Conservation (phyloP, 2,797 vertebrate genomes). For the Amblyraja radiata region DNA sequence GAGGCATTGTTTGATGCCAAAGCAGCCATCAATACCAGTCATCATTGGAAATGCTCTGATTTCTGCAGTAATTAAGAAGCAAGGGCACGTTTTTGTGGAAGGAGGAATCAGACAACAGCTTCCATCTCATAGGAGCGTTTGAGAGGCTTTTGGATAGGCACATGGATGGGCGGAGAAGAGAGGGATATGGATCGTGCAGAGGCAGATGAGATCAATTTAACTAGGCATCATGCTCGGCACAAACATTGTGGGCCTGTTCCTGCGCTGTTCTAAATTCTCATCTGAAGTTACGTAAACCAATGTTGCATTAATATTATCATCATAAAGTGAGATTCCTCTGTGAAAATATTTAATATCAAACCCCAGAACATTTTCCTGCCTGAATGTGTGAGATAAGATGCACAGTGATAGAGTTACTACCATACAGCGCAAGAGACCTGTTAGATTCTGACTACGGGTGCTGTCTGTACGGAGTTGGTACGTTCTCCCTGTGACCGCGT, state of each 20-base stretch:
- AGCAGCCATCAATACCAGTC: neutral
- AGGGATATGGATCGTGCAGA: too few relatives aligned
- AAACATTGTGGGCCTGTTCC: too few relatives aligned
- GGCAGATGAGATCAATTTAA: too few relatives aligned
- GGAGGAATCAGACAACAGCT: constrained; percentile 42
- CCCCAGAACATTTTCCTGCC: constrained; percentile 34
- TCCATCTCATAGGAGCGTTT: constrained; percentile 36
- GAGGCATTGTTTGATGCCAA: constrained; percentile 66
- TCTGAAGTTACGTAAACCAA: constrained; percentile 37
- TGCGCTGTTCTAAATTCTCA: neutral
- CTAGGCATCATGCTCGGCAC: too few relatives aligned
- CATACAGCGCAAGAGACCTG: too few relatives aligned
- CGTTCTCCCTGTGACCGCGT: too few relatives aligned
- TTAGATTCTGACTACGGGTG: too few relatives aligned
- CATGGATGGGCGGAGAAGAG: too few relatives aligned
- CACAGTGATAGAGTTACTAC: too few relatives aligned
- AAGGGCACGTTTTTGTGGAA: constrained; percentile 26
- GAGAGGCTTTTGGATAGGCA: too few relatives aligned
- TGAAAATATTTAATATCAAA: constrained; percentile 43
- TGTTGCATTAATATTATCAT: constrained; percentile 40
- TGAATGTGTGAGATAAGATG: neutral
- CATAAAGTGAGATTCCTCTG: constrained; percentile 40
- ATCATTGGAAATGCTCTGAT: neutral
- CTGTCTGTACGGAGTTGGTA: too few relatives aligned
- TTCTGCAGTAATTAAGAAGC: constrained; percentile 41